Base-by-base conservation (phyloP, 2,113 vertebrate species). In the Chaetodon trifascialis region DNA sequence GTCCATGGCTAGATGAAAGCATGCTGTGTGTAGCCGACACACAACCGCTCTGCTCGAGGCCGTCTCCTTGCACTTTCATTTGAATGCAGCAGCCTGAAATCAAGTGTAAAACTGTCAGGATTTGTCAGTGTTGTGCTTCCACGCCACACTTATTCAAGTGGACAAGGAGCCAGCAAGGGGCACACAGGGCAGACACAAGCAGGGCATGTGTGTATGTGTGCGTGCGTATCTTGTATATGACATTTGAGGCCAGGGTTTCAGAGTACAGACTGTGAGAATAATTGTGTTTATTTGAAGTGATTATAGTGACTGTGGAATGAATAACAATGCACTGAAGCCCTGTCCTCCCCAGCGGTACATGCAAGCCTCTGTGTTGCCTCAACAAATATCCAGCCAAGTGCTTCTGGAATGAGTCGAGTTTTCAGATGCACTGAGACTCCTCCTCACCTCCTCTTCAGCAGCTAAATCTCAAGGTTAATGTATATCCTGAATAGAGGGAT, bases 21-120 rank as follows among this genome's bases (percentile, higher is more conserved):
- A 25, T 62, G 42, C 72, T 23, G 69, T 15, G 80, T 76, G 63
- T 12, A 42, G 56, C 63, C 38, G 7, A 87, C 76, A 79, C 73
- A 34, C 58, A 36, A 71, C 56, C 54, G 25, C 36, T 83, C 40
- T 73, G 85, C 91, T 88, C 4, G 3, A 78, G 87, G 91, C 80
- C 19, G n/a, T 86, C 49, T 82, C 78, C 67, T 68, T 85, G 69
- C 87, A 71, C 72, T 76, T 73, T 55, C 67, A 80, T 92, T 73
- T 87, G 78, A 88, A 89, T 88, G 85, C 91, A 76, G 91, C 82
- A 66, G 82, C 68, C 88, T 87, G 89, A 92, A 90, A 86, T 93
- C 76, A 88, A 91, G 92, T 92, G 91, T 89, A 93, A 90, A 85
- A 85, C 89, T 93, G 91, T 92, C 93, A 93, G 76, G 67, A 55